These are phyloP conservation scores for Oenanthe oenanthe DNA, from an alignment of 2,113 vertebrate genomes.

Conservation along the genomic window DNA sequence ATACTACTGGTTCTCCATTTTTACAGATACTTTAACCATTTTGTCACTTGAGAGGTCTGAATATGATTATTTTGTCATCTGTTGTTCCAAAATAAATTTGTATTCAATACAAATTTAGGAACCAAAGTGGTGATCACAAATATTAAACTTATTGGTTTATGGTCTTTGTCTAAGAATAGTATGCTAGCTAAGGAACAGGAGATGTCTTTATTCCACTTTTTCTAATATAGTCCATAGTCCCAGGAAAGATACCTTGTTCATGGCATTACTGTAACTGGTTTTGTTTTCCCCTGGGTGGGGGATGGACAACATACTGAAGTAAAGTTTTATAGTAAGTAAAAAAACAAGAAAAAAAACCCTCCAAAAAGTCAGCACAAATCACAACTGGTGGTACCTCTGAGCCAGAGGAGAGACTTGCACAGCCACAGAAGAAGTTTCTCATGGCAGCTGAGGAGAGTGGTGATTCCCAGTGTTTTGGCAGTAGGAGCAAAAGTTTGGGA, in stretches of 20 bases:
- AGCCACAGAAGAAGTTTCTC: neutral
- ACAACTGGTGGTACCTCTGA: neutral
- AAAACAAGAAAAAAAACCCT: neutral
- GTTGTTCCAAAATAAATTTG: neutral
- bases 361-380: neutral
- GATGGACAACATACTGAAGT: neutral
- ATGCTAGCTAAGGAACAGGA: neutral
- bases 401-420: neutral
- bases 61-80: neutral
- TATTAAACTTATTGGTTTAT: neutral
- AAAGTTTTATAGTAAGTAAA: neutral
- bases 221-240: neutral
- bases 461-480: neutral
- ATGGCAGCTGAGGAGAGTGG: neutral
- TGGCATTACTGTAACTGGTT: neutral
- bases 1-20: neutral
- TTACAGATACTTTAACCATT: neutral
- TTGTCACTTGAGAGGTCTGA: neutral
- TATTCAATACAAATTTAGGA: neutral
- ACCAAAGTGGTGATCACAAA: neutral
- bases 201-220: neutral
- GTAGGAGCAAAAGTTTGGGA: neutral
- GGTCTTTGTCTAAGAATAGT: neutral
- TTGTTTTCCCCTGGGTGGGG: neutral
- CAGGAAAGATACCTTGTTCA: neutral